Percentiles rank a stretch among this genome's conserved stretches.
Evolutionary conservation across 2,113 vertebrate species (phyloP).

Genomic region (Arenaria interpres): DNA sequence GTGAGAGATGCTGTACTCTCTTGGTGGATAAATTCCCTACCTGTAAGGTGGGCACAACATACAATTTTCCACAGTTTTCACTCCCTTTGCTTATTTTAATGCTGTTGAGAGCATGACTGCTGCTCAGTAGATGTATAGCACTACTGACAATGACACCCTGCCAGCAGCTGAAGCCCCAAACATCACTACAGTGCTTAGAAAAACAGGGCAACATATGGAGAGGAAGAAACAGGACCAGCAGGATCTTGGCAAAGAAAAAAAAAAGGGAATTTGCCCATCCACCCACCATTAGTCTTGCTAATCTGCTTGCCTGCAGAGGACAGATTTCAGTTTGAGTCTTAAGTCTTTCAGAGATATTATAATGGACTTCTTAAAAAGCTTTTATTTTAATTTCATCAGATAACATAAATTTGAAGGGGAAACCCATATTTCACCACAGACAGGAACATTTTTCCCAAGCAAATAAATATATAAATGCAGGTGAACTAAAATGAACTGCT

Average conservation of each 20-base stretch:
- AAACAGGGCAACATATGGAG: conserved; percentile 42
- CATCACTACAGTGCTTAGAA: not conserved
- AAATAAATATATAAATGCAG: conserved; percentile 33
- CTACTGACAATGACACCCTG: not conserved
- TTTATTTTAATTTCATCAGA: conserved; percentile 40
- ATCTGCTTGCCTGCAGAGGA: conserved; percentile 6
- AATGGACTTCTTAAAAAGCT: conserved; percentile 30
- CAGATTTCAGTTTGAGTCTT: not conserved
- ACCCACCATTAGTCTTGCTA: not conserved
- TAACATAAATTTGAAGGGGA: not conserved
- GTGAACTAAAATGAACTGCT: conserved; percentile 6
- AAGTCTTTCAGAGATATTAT: conserved; percentile 6
- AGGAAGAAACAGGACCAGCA: conserved; percentile 5
- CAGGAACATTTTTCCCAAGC: not conserved
- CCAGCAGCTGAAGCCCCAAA: not conserved
- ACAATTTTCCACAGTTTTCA: not conserved
- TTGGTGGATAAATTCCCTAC: not conserved
- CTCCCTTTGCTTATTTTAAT: not conserved
- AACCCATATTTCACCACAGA: conserved; percentile 21
- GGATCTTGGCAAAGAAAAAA: not conserved
- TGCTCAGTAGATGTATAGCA: not conserved
- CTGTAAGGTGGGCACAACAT: not conserved
- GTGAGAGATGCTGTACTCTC: not conserved
- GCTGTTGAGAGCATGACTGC: not conserved
- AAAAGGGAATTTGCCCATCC: not conserved